A percentile compares a stretch with the other conserved stretches of the same genome.
phyloP scores from a whole-genome alignment of 2,113 vertebrate species.

The Todiramphus saurophagus region DNA sequence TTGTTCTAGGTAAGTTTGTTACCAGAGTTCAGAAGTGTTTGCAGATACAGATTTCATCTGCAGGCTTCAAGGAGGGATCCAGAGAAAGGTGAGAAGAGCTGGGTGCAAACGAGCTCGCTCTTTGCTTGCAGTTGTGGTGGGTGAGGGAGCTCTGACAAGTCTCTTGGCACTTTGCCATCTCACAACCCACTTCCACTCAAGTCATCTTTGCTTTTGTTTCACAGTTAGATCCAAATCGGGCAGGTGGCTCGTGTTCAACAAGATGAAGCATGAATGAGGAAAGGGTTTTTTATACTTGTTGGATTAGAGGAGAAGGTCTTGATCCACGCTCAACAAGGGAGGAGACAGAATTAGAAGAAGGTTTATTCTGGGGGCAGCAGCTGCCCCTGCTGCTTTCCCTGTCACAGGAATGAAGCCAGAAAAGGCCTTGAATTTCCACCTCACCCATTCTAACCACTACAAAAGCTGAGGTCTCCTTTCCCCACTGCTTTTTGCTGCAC shows the following conservation, averaged over 20 bases:
- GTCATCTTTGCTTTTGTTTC: background rate
- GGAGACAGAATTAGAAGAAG: background rate
- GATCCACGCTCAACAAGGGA: background rate
- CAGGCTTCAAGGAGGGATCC: background rate
- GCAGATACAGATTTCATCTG: background rate
- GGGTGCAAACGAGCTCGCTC: background rate
- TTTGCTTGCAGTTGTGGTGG: background rate
- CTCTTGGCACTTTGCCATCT: background rate
- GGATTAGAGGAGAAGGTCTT: background rate
- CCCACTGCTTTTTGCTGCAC: background rate
- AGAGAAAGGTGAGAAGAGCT: background rate
- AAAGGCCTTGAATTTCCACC: background rate
- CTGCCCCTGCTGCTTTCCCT: background rate
- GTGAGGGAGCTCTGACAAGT: background rate
- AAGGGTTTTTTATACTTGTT: background rate
- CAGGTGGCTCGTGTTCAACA: background rate
- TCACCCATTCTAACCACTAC: background rate
- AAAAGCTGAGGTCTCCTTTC: background rate
- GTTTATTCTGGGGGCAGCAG: conserved; percentile 1
- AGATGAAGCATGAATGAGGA: background rate
- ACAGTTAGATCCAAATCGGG: background rate
- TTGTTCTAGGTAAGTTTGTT: background rate
- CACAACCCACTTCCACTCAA: background rate
- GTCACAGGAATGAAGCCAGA: background rate
- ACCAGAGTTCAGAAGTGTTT: background rate